Evolutionary conservation across 2,797 vertebrate species (phyloP), one percentile per base, ranked within the genome.

Genomic region (Pogonophryne albipinna): DNA sequence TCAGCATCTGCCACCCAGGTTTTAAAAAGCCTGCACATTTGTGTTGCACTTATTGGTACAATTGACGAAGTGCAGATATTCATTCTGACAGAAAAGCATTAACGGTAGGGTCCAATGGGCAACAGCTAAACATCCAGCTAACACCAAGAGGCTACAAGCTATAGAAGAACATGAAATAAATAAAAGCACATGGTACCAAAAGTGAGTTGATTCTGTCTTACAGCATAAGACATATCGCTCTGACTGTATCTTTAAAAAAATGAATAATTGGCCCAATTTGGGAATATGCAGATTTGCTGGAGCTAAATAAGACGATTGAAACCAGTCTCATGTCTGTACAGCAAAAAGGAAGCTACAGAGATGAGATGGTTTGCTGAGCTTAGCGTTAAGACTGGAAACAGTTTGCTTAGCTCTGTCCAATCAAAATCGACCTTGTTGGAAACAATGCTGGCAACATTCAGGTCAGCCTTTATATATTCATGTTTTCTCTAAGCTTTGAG

Each of bases 391-490:
- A 57, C 10, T n/a, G 55, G 16, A 38, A 38, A 38, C 34, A 38
- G 34, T 38, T 38, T 38, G 34, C 27, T 27, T 27, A 27, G 34
- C 34, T 9, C 34, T 38, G 34, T 38, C 34, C 34, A 38, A 38
- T 38, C 34, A 38, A 38, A 38, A 9, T 27, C 27, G 27, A 27
- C 27, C 27, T 27, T 27, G 27, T 27, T 27, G 23, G 1, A 62
- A 76, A 70, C 56, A 61, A 74, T 44, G 66, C 31, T 50, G 49
- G 49, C 41, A 63, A 17, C 27, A 49, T 66, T 66, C 11, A 67
- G n/a, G 17, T 4, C 23, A 38, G 16, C 47, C 45, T 59, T 76
- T 68, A 4, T 9, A 68, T 50, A 66, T 19, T 38, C 27, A 31
- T 19, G 59, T 47, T 71, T 71, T 62, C 7, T 12, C 16, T 34